phyloP scores from a whole-genome alignment of 1,140 invertebrate genomes.

The Heterodera carotae region DNA sequence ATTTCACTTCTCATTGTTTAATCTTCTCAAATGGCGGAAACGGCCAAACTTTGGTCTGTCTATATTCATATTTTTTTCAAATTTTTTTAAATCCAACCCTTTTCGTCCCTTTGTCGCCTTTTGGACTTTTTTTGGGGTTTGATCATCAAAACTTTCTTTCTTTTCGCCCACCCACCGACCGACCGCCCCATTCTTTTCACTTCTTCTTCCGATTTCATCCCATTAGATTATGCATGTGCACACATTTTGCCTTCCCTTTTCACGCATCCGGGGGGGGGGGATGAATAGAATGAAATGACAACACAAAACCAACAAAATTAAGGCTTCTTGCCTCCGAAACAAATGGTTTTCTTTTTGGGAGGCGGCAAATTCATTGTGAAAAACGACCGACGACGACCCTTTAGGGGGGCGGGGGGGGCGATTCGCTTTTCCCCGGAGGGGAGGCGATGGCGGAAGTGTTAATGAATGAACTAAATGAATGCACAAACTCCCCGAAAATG shows the following conservation, averaged over 20 bases:
- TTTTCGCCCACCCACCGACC: neutral
- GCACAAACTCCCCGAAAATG: neutral
- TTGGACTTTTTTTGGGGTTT: neutral
- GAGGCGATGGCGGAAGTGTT: constrained; percentile 1
- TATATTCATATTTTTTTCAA: too few relatives aligned
- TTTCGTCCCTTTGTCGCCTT: neutral
- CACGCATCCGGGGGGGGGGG: neutral
- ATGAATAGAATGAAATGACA: neutral
- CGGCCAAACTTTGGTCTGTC: neutral
- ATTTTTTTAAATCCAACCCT: too few relatives aligned
- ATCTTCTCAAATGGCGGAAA: neutral
- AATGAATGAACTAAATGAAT: neutral
- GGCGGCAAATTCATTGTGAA: neutral
- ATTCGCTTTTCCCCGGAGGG: too few relatives aligned
- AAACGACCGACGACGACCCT: neutral
- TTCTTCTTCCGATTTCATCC: neutral
- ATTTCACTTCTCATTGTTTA: neutral
- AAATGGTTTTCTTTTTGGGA: neutral
- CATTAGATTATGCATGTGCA: neutral
- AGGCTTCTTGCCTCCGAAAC: neutral
- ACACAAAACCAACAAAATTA: neutral
- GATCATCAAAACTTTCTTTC: neutral
- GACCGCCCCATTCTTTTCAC: neutral
- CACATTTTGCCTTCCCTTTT: neutral
- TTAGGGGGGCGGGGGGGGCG: too few relatives aligned